Base-by-base conservation (phyloP, 2,797 vertebrate species). In the Geotrypetes seraphini region DNA sequence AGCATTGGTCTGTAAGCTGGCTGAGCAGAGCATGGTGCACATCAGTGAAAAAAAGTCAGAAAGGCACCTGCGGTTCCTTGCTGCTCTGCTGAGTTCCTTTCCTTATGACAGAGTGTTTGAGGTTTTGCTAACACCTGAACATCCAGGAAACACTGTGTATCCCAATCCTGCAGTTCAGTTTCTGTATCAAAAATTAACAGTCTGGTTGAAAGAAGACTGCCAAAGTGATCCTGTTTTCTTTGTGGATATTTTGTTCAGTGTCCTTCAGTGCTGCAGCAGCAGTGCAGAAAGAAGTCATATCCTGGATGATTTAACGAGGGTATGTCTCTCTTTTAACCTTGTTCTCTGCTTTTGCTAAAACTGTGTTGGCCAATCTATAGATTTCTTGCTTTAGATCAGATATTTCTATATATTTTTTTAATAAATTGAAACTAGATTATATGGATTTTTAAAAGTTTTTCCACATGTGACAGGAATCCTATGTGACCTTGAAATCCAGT, bases 231-330 rank as follows among this genome's bases (percentile, higher is more conserved):
- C 78, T 0, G 61, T 79, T 39, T 90, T 87, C 50, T 59, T 98
- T 53, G 86, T 97, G 56, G 88, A 96, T 73, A 91, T 96, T 83
- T 68, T 96, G 26, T 99, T 92, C 62, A 97, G 96, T 24, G 77
- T 85, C 2, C 76, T 99, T 2, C 42, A 27, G 22, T 92, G 93
- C 75, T 97, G 91, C 67, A 71, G 60, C 26, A 63, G 12, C 19
- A 51, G 25, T 3, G 53, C 64, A 37, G 90, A 96, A 39, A 89
- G 80, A 60, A 91, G 80, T 10, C 50, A 43, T 5, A 74, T 97
- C 56, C 78, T 99, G 48, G 85, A 91, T 60, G 78, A 90, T 47
- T 72, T 97, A 44, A 81, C 66, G 3, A 75, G 68, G 76, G 84
- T 86, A 80, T 38, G 9, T 4, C 12, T 33, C 17, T 10, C 12